Evolutionary conservation across 2,888 invertebrate genomes (phyloP), one percentile per base, ranked within the genome.

Genomic region (Melikaiella ostensackeni): DNA sequence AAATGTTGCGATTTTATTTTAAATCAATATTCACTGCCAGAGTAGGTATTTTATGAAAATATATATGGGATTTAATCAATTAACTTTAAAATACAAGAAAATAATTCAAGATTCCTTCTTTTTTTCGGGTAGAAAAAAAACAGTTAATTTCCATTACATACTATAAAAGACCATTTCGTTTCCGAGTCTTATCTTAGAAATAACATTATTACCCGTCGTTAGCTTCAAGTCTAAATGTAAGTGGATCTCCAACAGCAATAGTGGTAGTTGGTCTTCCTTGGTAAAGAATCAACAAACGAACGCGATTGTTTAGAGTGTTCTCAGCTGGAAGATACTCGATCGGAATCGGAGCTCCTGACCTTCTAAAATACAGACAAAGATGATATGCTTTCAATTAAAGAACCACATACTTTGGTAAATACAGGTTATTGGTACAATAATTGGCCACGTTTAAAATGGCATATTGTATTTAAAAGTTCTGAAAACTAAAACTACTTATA

Each of bases 261-360:
- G 97, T 98, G 0, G 97, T 98, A 0, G 98, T 98, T 0, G 98
- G 97, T 84, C 97, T 92, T 62, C 97, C 97, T 92, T 98, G 97
- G 90, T 98, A 98, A 66, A 98, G 91, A 84, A 98, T 97, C 92
- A 96, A 93, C 81, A 98, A 91, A 24, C 97, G 94, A 1, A 98
- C 97, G 89, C 97, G 96, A 0, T 97, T 97, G 90, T 97, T 97
- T 55, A 98, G 92, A 0, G 97, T 96, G 86, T 98, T 98, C 90
- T 98, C 97, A 19, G 97, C 97, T 27, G 98, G 98, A 8, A 98
- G 92, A 89, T 97, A 97, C 91, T 98, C 98, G 77, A 98, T 97
- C 16, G 97, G 98, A 82, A 97, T 97, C 0, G 98, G 98, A 87
- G 97, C 97, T 84, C 97, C 97, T 33, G 97, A 97, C 88, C 97